Base-by-base conservation (phyloP, 2,888 invertebrate species). In the Buathra laborator region DNA sequence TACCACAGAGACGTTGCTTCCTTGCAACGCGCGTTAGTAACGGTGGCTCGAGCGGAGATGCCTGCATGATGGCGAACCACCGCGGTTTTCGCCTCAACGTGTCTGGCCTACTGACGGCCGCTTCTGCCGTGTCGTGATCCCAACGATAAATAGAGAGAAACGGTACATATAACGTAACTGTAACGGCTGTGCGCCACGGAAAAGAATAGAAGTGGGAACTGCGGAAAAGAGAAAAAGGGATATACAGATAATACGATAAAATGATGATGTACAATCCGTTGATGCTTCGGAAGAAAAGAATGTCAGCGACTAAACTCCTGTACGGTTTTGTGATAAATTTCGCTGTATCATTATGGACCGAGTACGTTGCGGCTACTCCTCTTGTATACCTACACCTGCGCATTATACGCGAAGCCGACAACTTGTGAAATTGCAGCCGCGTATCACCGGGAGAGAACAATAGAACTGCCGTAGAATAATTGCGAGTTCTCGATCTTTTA, bases 181-280 rank as follows among this genome's bases (percentile, higher is more conserved):
- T 56, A 74, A 80, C 64, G 51, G 66, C n/a, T 37, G 46, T 37
- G 37, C 19, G 81, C 59, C 56, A 29, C 32, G 62, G 56, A 53
- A 81, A 78, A 84, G 85, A 85, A 86, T 84, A 83, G 85, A 75
- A 79, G 81, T 32, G 81, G 74, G 84, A 72, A 88, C 77, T 59
- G 83, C 59, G 59, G 24, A n/a, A n/a, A 16, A 43, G 24, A 43
- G 53, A 77, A n/a, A 67, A 53, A 68, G 16, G 14, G 48, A 68
- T 37, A 9, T 37, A 46, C 46, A 48, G 68, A 68, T 5, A 29
- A 77, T 53, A n/a, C 24, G 37, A 77, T 51, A 19, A 56, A 74
- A 53, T 56, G 14, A 29, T 43, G 70, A 62, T 9, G 29, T 48
- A 64, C 10, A 62, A n/a, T 4, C 12, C 29, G 53, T 56, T 29